phyloP scores from a whole-genome alignment of 2,888 invertebrate species.

The Helicoverpa assulta region DNA sequence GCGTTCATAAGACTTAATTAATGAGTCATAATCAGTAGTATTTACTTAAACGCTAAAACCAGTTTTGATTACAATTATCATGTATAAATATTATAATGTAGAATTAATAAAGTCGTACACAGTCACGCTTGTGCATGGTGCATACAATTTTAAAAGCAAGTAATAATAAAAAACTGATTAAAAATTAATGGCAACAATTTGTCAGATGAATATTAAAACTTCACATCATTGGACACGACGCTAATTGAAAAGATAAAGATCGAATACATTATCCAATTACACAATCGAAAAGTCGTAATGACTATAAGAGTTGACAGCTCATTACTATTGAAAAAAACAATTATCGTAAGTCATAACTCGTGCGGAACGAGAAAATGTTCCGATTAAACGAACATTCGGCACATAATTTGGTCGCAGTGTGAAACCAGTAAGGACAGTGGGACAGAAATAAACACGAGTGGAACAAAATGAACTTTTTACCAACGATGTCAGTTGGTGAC shows the following conservation, averaged over 20 bases:
- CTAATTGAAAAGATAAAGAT: constrained; percentile 80
- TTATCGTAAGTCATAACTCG: constrained; percentile 66
- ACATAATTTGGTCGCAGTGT: constrained; percentile 66
- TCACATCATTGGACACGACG: constrained; percentile 65
- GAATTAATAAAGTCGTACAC: constrained; percentile 15
- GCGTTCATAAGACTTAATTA: constrained; percentile 2
- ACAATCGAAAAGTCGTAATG: constrained; percentile 76
- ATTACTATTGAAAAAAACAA: constrained; percentile 73
- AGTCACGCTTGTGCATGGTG: constrained; percentile 13
- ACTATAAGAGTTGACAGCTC: constrained; percentile 74
- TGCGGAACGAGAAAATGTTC: constrained; percentile 62
- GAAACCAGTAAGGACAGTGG: constrained; percentile 68
- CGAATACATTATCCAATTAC: constrained; percentile 80
- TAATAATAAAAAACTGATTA: constrained; percentile 53
- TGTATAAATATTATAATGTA: constrained; percentile 1
- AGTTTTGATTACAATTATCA: constrained; percentile 3
- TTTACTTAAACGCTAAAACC: background rate
- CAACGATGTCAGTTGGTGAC: constrained; percentile 68
- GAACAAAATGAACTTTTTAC: constrained; percentile 73
- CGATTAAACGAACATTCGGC: constrained; percentile 60
- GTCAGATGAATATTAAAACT: constrained; percentile 67
- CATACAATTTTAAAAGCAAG: constrained; percentile 35
- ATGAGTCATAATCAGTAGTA: background rate
- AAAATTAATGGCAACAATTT: constrained; percentile 69
- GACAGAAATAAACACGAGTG: constrained; percentile 64